A percentile compares a stretch with the other conserved stretches of the same genome.
These are phyloP conservation scores for Drosophila lutescens DNA, from an alignment of 2,888 invertebrate genomes.

Conservation along the genomic window DNA sequence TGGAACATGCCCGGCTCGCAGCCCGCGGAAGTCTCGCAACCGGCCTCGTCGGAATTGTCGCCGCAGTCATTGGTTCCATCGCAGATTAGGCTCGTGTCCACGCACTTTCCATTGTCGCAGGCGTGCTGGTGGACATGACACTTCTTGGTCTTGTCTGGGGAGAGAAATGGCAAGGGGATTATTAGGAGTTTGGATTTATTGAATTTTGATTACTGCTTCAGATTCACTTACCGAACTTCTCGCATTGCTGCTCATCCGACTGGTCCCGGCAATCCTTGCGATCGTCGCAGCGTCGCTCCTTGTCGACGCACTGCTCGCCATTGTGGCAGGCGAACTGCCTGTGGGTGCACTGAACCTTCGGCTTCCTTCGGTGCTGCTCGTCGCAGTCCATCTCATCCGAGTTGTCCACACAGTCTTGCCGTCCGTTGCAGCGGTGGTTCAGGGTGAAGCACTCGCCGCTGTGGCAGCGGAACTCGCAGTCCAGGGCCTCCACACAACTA, in stretches of 20 bases:
- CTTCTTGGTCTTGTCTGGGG: conserved; percentile 67
- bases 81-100: conserved; percentile 85
- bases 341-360: conserved; percentile 81
- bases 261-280: conserved; percentile 86
- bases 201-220: too few relatives aligned
- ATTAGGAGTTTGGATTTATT: too few relatives aligned
- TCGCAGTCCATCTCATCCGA: conserved; percentile 86
- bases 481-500: conserved; percentile 86
- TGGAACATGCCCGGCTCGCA: conserved; percentile 86
- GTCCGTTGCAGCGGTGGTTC: conserved; percentile 86
- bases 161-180: too few relatives aligned
- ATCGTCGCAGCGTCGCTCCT: conserved; percentile 85
- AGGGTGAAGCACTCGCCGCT: conserved; percentile 86
- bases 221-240: conserved; percentile 78
- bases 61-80: conserved; percentile 86
- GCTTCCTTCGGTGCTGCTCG: conserved; percentile 25
- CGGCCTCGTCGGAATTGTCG: conserved; percentile 86
- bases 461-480: conserved; percentile 86
- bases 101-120: conserved; percentile 85
- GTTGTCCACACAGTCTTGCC: conserved; percentile 86
- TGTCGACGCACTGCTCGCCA: conserved; percentile 85
- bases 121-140: conserved; percentile 85
- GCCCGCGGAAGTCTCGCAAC: conserved; percentile 78
- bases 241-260: conserved; percentile 86
- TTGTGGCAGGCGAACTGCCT: conserved; percentile 86